Conservation (phyloP, 2,113 vertebrate species). For the Lasiurus cinereus region DNA sequence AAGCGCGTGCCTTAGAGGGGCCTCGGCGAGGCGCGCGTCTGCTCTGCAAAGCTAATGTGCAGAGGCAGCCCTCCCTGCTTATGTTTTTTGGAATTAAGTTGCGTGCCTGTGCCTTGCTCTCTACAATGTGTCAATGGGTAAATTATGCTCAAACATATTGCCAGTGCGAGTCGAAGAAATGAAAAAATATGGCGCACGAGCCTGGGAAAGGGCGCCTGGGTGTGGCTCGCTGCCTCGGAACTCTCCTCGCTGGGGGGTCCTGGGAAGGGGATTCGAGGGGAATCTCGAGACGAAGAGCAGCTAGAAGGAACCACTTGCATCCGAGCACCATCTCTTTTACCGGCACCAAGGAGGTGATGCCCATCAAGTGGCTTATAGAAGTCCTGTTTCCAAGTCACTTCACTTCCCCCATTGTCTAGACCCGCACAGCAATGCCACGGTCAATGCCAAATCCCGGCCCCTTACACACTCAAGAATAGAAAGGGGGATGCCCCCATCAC, state of each 20-base stretch:
- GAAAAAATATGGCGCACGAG: constrained; percentile 88
- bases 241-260: constrained; percentile 58
- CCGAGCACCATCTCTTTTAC: not conserved
- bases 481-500: not conserved
- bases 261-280: constrained; percentile 64
- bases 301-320: not conserved
- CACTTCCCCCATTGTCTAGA: not conserved
- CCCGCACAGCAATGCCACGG: not conserved
- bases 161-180: constrained; percentile 88
- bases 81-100: constrained; percentile 91
- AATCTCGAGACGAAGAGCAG: not conserved
- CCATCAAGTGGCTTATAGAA: not conserved
- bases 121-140: constrained; percentile 91
- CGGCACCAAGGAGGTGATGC: constrained; percentile 15
- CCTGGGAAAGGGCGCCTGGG: constrained; percentile 84
- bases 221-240: constrained; percentile 81
- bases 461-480: not conserved
- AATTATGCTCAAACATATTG: constrained; percentile 91
- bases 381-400: constrained; percentile 16
- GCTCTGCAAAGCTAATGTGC: constrained; percentile 86
- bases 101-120: constrained; percentile 89
- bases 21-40: constrained; percentile 81
- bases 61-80: constrained; percentile 86
- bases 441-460: not conserved
- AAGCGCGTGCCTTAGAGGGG: constrained; percentile 80